Evolutionary conservation across 2,888 invertebrate genomes (phyloP).

Genomic region (Morpho helenor): DNA sequence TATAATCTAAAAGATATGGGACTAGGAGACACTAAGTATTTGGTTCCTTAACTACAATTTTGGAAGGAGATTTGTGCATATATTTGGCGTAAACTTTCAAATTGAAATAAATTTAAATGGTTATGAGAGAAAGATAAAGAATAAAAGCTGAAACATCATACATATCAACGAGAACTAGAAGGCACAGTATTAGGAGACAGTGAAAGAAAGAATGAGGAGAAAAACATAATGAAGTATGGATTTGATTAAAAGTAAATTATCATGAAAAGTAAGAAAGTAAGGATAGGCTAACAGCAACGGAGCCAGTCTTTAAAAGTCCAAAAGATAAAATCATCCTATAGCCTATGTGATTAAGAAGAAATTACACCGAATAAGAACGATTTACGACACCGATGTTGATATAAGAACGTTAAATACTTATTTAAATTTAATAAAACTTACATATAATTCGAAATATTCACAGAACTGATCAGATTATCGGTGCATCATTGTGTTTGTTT

Average conservation of each 20-base stretch:
- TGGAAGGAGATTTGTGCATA: slow-evolving; percentile 28
- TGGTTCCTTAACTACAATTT: slow-evolving; percentile 28
- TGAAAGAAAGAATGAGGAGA: slow-evolving; percentile 29
- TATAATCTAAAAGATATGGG: slow-evolving; percentile 39
- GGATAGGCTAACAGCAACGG: slow-evolving; percentile 11
- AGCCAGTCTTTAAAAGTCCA: slow-evolving; percentile 24
- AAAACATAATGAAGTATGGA: slow-evolving; percentile 13
- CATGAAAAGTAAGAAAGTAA: slow-evolving; percentile 5
- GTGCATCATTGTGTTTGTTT: slow-evolving; percentile 14
- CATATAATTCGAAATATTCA: slow-evolving; percentile 40
- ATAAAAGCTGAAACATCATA: slow-evolving; percentile 27
- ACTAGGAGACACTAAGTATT: slow-evolving; percentile 48
- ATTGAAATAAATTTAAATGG: slow-evolving; percentile 6
- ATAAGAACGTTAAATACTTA: slow-evolving; percentile 40
- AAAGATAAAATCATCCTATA: slow-evolving; percentile 29
- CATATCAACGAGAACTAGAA: slow-evolving; percentile 70
- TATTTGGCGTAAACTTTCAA: slow-evolving; percentile 19
- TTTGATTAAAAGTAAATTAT: slow-evolving; percentile 12
- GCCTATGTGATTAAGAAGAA: slow-evolving; percentile 35
- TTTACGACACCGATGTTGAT: slow-evolving; percentile 48
- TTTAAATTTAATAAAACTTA: slow-evolving; percentile 48
- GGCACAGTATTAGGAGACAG: slow-evolving; percentile 68
- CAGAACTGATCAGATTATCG: slow-evolving; percentile 50
- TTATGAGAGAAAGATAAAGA: slow-evolving; percentile 18
- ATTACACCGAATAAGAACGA: slow-evolving; percentile 38